A percentile compares a stretch with the other conserved stretches of the same genome.
Evolutionary conservation across 1,140 invertebrate genomes (phyloP).

Genomic region (Metopolophium dirhodum): DNA sequence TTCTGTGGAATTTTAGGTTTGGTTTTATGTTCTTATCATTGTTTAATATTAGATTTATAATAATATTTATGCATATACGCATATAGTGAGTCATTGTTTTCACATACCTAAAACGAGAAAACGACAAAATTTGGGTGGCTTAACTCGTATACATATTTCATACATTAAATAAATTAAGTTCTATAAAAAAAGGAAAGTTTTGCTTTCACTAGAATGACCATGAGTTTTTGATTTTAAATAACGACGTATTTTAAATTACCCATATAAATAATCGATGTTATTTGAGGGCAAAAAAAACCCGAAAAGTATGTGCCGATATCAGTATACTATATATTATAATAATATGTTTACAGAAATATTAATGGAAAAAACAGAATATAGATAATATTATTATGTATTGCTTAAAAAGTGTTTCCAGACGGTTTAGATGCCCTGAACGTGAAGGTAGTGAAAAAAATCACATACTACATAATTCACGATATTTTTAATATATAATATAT

Average conservation of each 20-base stretch:
- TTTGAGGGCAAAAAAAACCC: not conserved
- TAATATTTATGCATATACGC: no score
- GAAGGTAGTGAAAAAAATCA: no score
- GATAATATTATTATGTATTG: not conserved
- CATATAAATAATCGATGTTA: not conserved
- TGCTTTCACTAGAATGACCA: not conserved
- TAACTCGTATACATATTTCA: not conserved
- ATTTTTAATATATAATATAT: no score
- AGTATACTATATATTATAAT: not conserved
- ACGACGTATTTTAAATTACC: not conserved
- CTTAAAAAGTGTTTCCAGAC: not conserved
- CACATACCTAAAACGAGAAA: not conserved
- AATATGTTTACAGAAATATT: not conserved
- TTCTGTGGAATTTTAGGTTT: not conserved
- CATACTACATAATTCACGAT: no score
- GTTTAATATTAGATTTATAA: not conserved
- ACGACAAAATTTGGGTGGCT: not conserved
- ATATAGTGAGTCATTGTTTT: not conserved
- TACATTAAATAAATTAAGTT: not conserved
- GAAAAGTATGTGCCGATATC: not conserved
- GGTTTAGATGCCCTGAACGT: no score
- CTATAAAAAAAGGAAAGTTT: not conserved
- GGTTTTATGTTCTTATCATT: not conserved
- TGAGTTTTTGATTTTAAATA: constrained; percentile 3
- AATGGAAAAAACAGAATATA: constrained; percentile 12